Base-by-base conservation (phyloP, 2,797 vertebrate genomes). In the Melopsittacus undulatus region DNA sequence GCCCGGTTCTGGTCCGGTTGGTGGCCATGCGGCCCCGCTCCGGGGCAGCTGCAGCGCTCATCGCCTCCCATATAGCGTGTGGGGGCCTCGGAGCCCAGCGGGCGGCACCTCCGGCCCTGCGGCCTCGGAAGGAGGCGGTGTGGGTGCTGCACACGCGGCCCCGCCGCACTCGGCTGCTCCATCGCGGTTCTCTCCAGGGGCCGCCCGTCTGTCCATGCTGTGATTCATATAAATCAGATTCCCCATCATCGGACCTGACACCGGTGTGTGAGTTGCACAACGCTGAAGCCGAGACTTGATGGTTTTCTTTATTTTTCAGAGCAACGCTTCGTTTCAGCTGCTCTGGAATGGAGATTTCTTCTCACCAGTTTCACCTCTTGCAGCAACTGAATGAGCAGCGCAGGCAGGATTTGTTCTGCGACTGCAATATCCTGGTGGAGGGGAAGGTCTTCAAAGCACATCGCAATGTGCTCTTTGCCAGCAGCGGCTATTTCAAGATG, bases 401-500 rank as follows among this genome's bases (percentile, higher is more conserved):
- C 51, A 98, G 96, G 69, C 99, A 99, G 85, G 99, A 99, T 85
- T 97, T 99, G 3, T 99, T 99, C 97, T 99, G 99, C 27, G 99
- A 99, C 97, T 99, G 99, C 98, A 99, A 94, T 20, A 98, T 99
- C 87, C 93, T 99, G 93, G 99, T 99, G 16, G 99, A 99, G 97
- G 99, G 99, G 13, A 98, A 99, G 96, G 98, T 99, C 95, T 99
- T 99, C 97, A 98, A 98, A 91, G 99, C 99, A 5, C 99, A 99
- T 90, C 98, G 99, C 46, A 99, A 99, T 67, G 98, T 99, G 59
- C 91, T 99, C 40, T 99, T 99, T 18, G 99, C 99, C 91, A 99
- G 99, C 96, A 99, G 99, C 0, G 99, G 99, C 94, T 99, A 99
- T 96, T 99, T 99, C 97, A 99, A 99, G 83, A 99, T 99, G 99